These are phyloP conservation scores for Leptinotarsa texana DNA, from an alignment of 1,140 invertebrate genomes.

Conservation along the genomic window DNA sequence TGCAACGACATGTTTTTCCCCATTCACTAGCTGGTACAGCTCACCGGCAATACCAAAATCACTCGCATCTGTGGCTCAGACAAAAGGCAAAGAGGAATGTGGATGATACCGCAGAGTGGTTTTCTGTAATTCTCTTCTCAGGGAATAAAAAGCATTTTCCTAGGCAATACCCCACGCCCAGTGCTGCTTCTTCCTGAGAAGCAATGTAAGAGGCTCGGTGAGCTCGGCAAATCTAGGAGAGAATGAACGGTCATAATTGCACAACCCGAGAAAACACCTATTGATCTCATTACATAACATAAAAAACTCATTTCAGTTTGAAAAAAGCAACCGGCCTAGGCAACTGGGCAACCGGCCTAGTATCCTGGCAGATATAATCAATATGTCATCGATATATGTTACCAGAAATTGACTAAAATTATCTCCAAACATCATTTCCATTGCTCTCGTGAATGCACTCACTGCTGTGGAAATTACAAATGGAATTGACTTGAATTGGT, in stretches of 20 bases:
- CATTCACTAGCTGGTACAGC: not conserved
- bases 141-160: not conserved
- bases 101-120: not conserved
- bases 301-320: too few relatives aligned
- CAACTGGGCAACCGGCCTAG: too few relatives aligned
- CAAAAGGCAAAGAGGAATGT: not conserved
- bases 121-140: not conserved
- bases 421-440: too few relatives aligned
- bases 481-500: too few relatives aligned
- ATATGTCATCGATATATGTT: not conserved
- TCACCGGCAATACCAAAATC: not conserved
- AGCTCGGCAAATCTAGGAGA: not conserved
- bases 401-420: not conserved
- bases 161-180: not conserved
- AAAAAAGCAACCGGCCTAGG: too few relatives aligned
- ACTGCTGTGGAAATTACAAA: too few relatives aligned
- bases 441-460: too few relatives aligned
- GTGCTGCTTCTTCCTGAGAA: not conserved
- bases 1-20: not conserved
- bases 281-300: too few relatives aligned
- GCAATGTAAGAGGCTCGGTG: not conserved
- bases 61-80: not conserved
- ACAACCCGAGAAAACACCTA: not conserved
- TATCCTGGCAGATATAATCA: too few relatives aligned
- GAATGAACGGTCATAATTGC: not conserved